Base-by-base conservation (phyloP, 2,797 vertebrate species). In the Xyrichtys novacula region DNA sequence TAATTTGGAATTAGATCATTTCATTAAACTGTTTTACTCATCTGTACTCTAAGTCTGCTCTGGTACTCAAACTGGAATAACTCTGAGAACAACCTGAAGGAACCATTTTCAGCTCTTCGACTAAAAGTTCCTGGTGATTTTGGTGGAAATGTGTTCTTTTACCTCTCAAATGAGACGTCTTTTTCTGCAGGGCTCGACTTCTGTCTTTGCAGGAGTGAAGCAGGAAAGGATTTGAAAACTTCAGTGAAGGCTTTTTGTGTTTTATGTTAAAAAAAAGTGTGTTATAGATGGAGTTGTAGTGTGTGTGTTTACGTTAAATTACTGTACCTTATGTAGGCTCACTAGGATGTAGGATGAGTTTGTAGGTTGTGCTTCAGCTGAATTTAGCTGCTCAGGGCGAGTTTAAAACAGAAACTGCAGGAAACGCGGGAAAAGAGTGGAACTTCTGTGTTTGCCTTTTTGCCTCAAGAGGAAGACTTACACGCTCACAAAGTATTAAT, bases 201-300 rank as follows among this genome's bases (percentile, higher is more conserved):
- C 84, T 79, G 76, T 69, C 34, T 70, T 10, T 56, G 7, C 73
- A 70, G 77, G 73, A 80, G 82, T 71, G 69, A 76, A 73, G 55
- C 43, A 22, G 31, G 11, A 57, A 70, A 68, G 28, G 56, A 44
- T 28, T 17, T 15, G 57, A 73, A 71, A 26, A 81, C 86, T 88
- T 83, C 86, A 85, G 80, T 83, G 81, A 86, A 85, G 84, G 72
- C 59, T 65, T 50, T 65, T 59, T n/a, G 32, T 79, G 79, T 88
- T 86, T 84, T 85, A 85, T 81, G 71, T 86, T 81, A 75, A 85
- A 81, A 74, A 71, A 59, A 54, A 65, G 54, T 48, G 40, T 17
- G 71, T 57, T 0, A 14, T 31, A 52, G 55, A 20, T 42, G 19
- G 55, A 74, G 4, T 34, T 20, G 56, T 73, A 60, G 65, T 40